Evolutionary conservation across 2,888 invertebrate genomes (phyloP).

Genomic region (Hoplodrina ambigua): DNA sequence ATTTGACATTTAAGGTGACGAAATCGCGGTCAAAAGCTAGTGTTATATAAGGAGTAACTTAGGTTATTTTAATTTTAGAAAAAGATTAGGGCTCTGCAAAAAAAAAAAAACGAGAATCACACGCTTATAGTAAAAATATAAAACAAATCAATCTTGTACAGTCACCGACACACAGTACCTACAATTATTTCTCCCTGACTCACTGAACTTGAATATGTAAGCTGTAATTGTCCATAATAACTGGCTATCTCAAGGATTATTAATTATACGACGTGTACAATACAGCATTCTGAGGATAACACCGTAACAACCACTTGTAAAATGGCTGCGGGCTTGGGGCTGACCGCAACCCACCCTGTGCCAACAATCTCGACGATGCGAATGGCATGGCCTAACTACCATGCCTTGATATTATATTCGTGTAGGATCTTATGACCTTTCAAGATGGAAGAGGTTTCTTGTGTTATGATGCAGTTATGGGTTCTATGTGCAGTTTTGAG

Average conservation of each 20-base stretch:
- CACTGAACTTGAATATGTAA: constrained; percentile 18
- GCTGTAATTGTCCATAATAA: constrained; percentile 32
- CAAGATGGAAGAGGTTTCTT: constrained; percentile 4
- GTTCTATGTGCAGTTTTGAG: neutral
- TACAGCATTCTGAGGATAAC: constrained; percentile 72
- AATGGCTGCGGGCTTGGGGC: constrained; percentile 74
- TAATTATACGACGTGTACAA: constrained; percentile 61
- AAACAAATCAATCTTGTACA: neutral
- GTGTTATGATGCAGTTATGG: neutral
- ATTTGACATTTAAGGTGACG: too few species aligned
- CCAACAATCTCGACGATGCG: constrained; percentile 77
- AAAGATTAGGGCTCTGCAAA: too few species aligned
- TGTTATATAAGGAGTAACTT: too few species aligned
- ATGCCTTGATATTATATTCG: constrained; percentile 54
- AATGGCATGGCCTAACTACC: constrained; percentile 70
- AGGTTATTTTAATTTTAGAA: too few species aligned
- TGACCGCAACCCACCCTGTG: constrained; percentile 77
- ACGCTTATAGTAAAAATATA: neutral
- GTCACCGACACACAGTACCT: neutral
- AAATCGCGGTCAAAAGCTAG: too few species aligned
- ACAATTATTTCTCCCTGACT: constrained; percentile 5
- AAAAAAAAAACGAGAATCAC: too few species aligned
- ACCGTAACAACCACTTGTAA: constrained; percentile 75
- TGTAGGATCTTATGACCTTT: constrained; percentile 38
- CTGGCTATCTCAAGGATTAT: constrained; percentile 46